phyloP scores from a whole-genome alignment of 2,888 invertebrate genomes.

The Anoplius nigerrimus region DNA sequence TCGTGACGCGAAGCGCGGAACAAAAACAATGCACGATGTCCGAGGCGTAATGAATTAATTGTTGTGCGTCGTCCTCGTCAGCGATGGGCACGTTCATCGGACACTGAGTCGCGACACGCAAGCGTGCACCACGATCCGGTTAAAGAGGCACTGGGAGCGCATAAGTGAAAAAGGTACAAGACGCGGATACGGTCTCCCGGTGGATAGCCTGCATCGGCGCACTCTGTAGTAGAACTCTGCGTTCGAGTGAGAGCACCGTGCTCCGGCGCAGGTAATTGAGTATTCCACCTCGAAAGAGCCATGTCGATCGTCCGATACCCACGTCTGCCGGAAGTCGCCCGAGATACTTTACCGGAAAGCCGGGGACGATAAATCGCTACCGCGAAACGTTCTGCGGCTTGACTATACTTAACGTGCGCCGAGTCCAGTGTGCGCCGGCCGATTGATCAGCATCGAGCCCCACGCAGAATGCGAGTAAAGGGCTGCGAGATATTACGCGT shows the following conservation, averaged over 20 bases:
- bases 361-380: constrained; percentile 63
- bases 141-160: constrained; percentile 1
- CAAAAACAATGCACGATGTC: no score
- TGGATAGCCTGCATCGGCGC: no score
- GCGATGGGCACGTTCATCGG: constrained; percentile 20
- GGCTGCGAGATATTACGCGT: no score
- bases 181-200: neutral
- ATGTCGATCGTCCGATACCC: constrained; percentile 71
- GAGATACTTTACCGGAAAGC: constrained; percentile 69
- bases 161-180: constrained; percentile 10
- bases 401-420: no score
- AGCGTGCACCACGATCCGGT: constrained; percentile 20
- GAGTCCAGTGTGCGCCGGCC: no score
- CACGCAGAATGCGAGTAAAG: no score
- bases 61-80: constrained; percentile 28
- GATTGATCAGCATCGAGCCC: no score
- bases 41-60: constrained; percentile 38
- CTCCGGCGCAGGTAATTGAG: constrained; percentile 63
- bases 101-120: constrained; percentile 43
- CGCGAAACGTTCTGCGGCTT: constrained; percentile 9
- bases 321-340: constrained; percentile 69
- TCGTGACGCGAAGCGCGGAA: no score
- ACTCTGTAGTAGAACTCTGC: constrained; percentile 1
- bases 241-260: no score
- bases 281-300: constrained; percentile 68